Evolutionary conservation across 1,140 invertebrate species (phyloP), one percentile per base, ranked within the genome.

Genomic region (Bombus consobrinus): DNA sequence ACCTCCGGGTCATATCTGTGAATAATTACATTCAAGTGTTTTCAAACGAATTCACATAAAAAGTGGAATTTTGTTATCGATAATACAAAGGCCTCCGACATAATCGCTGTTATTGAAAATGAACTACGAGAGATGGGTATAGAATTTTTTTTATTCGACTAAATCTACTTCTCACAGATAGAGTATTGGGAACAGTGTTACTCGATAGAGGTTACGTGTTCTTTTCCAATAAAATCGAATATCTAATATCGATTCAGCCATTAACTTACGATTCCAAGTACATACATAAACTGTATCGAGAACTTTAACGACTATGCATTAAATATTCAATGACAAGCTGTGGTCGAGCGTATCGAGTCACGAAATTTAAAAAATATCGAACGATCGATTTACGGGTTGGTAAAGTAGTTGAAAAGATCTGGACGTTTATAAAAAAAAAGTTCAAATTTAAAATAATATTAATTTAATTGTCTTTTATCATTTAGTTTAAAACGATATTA

Each of bases 121-220:
- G 32, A 68, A 68, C 66, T 37, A 39, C 22, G 8, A 1, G 39
- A 66, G 41, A 75, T 83, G 66, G 83, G 79, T 83, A 22, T 53
- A 8, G 18, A 8, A 28, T 57, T 57, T n/a, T 71, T 9, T 15
- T 32, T 41, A 6, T n/a, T 41, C 15, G 28, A 25, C 6, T 32
- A 47, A n/a, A 43, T 25, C 34, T 37, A 37, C 15, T 47, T 47
- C 8, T 12, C 1, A 32, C 15, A 18, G 28, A 41, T 32, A 25
- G n/a, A 28, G 9, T 15, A 64, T 34, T 57, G 2, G 53, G 32
- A 43, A 57, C 34, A 68, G 12, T 47, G 39, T 2, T n/a, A 4
- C 18, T 81, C 53, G 62, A 83, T 76, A 80, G 43, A 88, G 47
- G 5, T 59, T 59, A 73, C 18, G 18, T 22, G 1, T 18, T 18